phyloP scores from a whole-genome alignment of 1,140 invertebrate species.

The Dendrolimus kikuchii region DNA sequence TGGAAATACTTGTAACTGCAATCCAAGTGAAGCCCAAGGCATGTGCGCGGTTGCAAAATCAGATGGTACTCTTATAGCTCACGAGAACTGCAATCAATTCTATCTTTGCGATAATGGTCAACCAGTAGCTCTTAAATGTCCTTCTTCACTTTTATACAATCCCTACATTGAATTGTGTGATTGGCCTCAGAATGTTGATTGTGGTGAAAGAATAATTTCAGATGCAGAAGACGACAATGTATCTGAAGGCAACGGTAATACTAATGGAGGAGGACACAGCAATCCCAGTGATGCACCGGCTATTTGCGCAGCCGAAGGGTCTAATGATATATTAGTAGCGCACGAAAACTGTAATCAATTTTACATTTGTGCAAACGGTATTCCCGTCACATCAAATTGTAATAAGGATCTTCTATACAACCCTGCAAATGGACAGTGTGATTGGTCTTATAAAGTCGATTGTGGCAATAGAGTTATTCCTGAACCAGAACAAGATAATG shows the following conservation, averaged over 20 bases:
- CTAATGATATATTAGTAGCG: too few species aligned
- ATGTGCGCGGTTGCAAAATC: conserved; percentile 14
- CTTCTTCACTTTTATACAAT: conserved; percentile 70
- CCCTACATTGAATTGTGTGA: conserved; percentile 72
- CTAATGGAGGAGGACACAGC: conserved; percentile 16
- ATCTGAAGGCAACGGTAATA: conserved; percentile 8
- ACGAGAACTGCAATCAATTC: conserved; percentile 29
- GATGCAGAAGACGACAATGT: conserved; percentile 4
- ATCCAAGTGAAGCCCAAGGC: conserved; percentile 15
- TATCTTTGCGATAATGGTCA: conserved; percentile 22
- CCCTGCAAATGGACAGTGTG: neutral
- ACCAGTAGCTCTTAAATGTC: conserved; percentile 48
- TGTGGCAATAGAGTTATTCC: neutral
- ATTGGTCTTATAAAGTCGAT: too few species aligned
- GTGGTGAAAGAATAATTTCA: conserved; percentile 7
- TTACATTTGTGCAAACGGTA: too few species aligned
- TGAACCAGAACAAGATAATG: conserved; percentile 7
- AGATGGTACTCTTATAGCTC: conserved; percentile 16
- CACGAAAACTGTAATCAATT: too few species aligned
- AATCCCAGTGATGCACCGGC: conserved; percentile 21
- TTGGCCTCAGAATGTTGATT: conserved; percentile 70
- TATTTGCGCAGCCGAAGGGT: conserved; percentile 9
- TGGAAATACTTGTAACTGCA: conserved; percentile 9
- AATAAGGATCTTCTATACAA: conserved; percentile 23
- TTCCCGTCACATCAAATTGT: too few species aligned